A percentile compares a stretch with the other conserved stretches of the same genome.
Evolutionary conservation across 2,888 invertebrate species (phyloP).

Genomic region (Cerastoderma edule): DNA sequence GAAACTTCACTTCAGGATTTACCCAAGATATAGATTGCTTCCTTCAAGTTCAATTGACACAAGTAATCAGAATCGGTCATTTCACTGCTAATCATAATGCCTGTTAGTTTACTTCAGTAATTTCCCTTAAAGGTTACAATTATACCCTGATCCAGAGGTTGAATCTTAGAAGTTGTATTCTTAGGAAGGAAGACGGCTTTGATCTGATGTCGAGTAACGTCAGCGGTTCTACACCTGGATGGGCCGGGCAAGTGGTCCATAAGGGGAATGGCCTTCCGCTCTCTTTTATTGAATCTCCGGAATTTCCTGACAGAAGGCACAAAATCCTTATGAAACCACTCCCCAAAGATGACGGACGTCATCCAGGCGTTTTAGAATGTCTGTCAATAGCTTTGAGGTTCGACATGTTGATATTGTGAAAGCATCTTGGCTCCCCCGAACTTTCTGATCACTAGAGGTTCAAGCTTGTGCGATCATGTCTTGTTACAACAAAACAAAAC

Average conservation of each 20-base stretch:
- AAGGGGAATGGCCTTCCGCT: too few relatives aligned
- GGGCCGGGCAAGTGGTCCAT: background rate
- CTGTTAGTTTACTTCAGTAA: too few relatives aligned
- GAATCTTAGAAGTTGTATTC: background rate
- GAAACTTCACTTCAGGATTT: background rate
- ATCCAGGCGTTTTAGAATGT: too few relatives aligned
- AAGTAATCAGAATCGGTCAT: background rate
- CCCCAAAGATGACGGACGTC: too few relatives aligned
- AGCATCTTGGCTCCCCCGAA: conserved; percentile 23
- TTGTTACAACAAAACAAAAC: conserved; percentile 39
- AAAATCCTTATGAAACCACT: too few relatives aligned
- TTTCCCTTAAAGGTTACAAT: background rate
- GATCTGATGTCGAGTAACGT: background rate
- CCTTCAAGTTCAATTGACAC: conserved; percentile 3
- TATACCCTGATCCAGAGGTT: background rate
- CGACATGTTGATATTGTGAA: conserved; percentile 33
- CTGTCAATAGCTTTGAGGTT: too few relatives aligned
- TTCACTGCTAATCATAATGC: background rate
- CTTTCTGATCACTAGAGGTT: conserved; percentile 46
- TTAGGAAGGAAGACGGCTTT: too few relatives aligned
- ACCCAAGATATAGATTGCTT: background rate
- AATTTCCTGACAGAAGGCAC: too few relatives aligned
- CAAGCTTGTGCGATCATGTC: conserved; percentile 41
- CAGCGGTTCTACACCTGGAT: background rate
- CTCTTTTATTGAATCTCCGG: too few relatives aligned